These are phyloP conservation scores for Leptobrachium ailaonicum DNA, from an alignment of 2,113 vertebrate species.

Conservation along the genomic window DNA sequence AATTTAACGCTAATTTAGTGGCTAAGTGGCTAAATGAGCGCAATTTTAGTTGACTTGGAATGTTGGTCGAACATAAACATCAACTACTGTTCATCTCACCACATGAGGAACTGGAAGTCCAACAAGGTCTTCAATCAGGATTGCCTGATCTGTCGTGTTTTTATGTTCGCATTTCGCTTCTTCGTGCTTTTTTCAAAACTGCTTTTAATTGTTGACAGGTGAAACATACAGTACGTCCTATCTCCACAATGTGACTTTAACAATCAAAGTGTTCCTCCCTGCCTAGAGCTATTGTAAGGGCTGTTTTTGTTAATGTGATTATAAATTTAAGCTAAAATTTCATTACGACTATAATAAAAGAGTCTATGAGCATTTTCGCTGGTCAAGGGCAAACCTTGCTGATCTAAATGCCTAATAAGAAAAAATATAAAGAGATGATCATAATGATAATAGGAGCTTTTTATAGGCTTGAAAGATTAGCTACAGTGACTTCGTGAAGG, in stretches of 20 bases:
- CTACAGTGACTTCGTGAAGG: slow-evolving; percentile 1
- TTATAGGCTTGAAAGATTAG: not conserved
- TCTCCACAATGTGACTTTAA: slow-evolving; percentile 3
- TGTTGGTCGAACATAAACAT: too few relatives aligned
- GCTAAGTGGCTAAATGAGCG: too few relatives aligned
- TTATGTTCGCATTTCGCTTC: too few relatives aligned
- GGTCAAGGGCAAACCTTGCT: slow-evolving; percentile 2
- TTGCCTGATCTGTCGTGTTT: too few relatives aligned
- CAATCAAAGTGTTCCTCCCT: not conserved
- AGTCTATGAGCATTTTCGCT: not conserved
- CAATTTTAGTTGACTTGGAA: too few relatives aligned
- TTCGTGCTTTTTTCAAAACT: too few relatives aligned
- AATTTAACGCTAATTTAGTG: too few relatives aligned
- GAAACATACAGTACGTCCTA: not conserved
- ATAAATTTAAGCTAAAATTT: not conserved
- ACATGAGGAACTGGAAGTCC: too few relatives aligned
- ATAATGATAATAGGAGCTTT: slow-evolving; percentile 4
- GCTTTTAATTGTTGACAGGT: not conserved
- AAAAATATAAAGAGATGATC: slow-evolving; percentile 4
- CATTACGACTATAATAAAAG: not conserved
- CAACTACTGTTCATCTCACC: too few relatives aligned
- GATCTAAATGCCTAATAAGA: slow-evolving; percentile 6
- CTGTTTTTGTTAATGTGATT: not conserved
- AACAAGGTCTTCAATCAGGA: too few relatives aligned
- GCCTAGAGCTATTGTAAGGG: not conserved